These are phyloP conservation scores for Pithys albifrons DNA, from an alignment of 2,113 vertebrate species.

Conservation along the genomic window DNA sequence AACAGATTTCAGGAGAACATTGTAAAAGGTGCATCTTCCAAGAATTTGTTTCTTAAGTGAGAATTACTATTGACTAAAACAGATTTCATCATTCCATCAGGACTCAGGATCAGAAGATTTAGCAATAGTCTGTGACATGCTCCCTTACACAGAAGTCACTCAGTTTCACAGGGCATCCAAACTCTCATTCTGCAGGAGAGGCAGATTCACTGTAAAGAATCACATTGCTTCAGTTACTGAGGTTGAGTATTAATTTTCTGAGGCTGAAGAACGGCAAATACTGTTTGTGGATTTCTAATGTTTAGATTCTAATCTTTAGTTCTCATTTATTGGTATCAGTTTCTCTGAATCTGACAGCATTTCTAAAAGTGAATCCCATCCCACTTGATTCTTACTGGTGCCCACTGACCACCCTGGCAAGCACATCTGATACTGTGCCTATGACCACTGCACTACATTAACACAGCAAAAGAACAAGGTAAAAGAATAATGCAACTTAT, in stretches of 20 bases:
- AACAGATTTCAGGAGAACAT: not conserved
- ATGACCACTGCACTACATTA: not conserved
- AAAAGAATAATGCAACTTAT: not conserved
- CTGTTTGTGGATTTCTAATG: not conserved
- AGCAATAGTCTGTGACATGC: not conserved
- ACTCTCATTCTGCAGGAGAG: not conserved
- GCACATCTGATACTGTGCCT: not conserved
- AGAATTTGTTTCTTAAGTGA: not conserved
- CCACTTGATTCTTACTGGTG: not conserved
- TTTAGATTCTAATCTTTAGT: not conserved
- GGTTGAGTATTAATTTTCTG: not conserved
- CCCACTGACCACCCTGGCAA: not conserved
- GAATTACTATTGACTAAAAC: not conserved
- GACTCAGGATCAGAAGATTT: not conserved
- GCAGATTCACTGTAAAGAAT: not conserved
- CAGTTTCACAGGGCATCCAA: not conserved
- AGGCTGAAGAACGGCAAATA: not conserved
- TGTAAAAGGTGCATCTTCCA: not conserved
- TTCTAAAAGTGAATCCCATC: not conserved
- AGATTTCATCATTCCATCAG: not conserved
- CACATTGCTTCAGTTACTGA: not conserved
- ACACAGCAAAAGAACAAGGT: not conserved
- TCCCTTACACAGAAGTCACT: not conserved
- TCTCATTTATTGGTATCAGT: not conserved
- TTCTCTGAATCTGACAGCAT: not conserved